phyloP scores from a whole-genome alignment of 2,888 invertebrate species.

The Andrena praecox region DNA sequence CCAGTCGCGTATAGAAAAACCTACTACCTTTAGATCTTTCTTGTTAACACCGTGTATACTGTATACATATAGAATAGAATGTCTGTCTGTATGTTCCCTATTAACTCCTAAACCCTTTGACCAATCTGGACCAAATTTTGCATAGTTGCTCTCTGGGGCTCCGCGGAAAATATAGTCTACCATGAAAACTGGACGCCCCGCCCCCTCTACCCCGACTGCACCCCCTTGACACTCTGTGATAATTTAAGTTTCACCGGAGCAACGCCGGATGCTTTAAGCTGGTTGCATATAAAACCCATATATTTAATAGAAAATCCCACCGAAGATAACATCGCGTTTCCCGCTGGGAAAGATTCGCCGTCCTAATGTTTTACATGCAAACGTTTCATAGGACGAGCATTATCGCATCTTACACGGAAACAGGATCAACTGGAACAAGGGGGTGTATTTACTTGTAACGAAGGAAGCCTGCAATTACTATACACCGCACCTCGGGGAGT shows the following conservation, averaged over 20 bases:
- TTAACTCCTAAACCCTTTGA: too few species aligned
- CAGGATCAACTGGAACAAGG: constrained; percentile 33
- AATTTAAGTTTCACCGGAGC: too few species aligned
- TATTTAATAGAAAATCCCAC: neutral
- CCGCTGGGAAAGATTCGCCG: neutral
- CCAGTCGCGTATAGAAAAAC: too few species aligned
- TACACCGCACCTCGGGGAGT: constrained; percentile 43
- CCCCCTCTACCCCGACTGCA: too few species aligned
- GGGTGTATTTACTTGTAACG: constrained; percentile 50
- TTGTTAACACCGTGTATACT: too few species aligned
- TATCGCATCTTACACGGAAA: constrained; percentile 21
- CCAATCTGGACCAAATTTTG: neutral
- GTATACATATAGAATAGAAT: too few species aligned
- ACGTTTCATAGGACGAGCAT: constrained; percentile 22
- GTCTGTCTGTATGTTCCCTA: too few species aligned
- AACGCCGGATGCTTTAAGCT: too few species aligned
- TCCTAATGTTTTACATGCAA: neutral
- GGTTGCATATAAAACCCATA: neutral
- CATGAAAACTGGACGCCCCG: too few species aligned
- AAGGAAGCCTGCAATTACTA: constrained; percentile 51
- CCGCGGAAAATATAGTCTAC: neutral
- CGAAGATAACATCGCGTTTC: neutral
- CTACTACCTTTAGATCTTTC: too few species aligned
- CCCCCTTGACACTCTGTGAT: too few species aligned
- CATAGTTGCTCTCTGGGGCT: too few species aligned